A percentile compares a stretch with the other conserved stretches of the same genome.
Conservation (phyloP, 2,113 vertebrate genomes). For the Bagarius yarrelli region DNA sequence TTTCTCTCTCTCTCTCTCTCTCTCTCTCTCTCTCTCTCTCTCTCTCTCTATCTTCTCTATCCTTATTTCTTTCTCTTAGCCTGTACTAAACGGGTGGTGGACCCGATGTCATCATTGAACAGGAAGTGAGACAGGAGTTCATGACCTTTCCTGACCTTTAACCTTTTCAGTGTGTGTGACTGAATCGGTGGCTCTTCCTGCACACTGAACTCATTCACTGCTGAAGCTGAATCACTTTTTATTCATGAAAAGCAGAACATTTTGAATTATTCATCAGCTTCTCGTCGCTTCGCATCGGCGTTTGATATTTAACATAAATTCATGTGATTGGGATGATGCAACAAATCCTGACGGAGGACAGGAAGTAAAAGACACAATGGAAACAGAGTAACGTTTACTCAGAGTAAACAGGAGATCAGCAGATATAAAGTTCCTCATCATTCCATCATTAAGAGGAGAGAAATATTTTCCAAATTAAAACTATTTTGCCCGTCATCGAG, state of each 20-base stretch:
- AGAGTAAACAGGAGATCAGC: no score
- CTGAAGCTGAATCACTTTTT: background rate
- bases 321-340: no score
- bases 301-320: background rate
- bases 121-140: constrained; percentile 1
- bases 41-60: background rate
- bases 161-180: constrained; percentile 15
- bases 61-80: background rate
- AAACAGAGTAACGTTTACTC: no score
- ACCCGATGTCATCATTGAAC: constrained; percentile 8
- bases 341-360: no score
- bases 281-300: background rate
- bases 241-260: background rate
- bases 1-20: no score
- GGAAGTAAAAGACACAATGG: no score
- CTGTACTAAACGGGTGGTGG: background rate
- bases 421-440: no score
- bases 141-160: constrained; percentile 10
- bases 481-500: no score
- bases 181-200: background rate
- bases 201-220: constrained; percentile 9
- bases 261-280: constrained; percentile 8
- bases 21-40: background rate
- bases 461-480: no score
- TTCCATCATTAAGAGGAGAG: no score